Conservation (phyloP, 2,797 vertebrate genomes). For the Scomberomorus guttatus region DNA sequence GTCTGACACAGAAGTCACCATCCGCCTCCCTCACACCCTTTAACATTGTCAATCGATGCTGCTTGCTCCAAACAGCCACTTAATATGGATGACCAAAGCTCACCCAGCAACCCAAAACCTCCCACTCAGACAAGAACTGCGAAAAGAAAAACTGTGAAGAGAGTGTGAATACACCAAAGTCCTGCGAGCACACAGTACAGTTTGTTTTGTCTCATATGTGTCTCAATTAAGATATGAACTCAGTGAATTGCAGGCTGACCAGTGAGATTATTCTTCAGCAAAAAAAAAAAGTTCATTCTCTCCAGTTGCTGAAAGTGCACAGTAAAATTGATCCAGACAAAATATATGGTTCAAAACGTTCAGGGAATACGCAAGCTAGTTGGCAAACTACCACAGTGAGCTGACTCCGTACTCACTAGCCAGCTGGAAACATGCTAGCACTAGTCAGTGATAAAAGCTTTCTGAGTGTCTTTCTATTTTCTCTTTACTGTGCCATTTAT, state of each 20-base stretch:
- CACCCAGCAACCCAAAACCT: conserved; percentile 74
- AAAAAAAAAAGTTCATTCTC: conserved; percentile 5
- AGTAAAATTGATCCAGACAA: background rate
- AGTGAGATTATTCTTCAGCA: conserved; percentile 1
- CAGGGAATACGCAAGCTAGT: background rate
- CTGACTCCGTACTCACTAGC: no score
- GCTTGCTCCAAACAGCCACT: conserved; percentile 76
- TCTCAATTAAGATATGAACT: conserved; percentile 41
- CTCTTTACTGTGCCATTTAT: no score
- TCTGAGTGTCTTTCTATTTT: no score
- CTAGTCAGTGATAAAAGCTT: background rate
- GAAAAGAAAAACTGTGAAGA: conserved; percentile 58
- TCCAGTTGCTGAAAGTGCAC: background rate
- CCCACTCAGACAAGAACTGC: conserved; percentile 73
- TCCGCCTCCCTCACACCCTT: conserved; percentile 70
- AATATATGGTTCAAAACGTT: background rate
- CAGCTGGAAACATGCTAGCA: background rate
- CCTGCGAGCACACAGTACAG: conserved; percentile 26
- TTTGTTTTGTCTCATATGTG: conserved; percentile 48
- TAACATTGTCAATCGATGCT: conserved; percentile 73
- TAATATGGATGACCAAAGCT: conserved; percentile 82
- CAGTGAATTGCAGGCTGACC: conserved; percentile 21
- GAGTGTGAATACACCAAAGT: conserved; percentile 53
- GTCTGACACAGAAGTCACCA: conserved; percentile 77
- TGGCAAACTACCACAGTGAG: background rate